Percentiles rank a stretch among this genome's conserved stretches.
These are phyloP conservation scores for Cherax destructor DNA, from an alignment of 1,140 invertebrate genomes.

Conservation along the genomic window DNA sequence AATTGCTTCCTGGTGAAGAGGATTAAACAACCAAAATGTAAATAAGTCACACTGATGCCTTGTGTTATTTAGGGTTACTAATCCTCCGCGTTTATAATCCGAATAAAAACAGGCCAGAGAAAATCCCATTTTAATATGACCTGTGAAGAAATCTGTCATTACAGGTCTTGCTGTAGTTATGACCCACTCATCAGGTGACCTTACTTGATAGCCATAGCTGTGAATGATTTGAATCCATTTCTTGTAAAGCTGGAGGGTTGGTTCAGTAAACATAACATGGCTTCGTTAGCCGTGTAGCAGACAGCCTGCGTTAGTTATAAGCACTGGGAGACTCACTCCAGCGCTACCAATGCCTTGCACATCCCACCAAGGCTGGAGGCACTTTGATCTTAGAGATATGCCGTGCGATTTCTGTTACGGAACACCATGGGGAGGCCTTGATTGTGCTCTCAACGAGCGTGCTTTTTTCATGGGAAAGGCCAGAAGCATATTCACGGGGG, in stretches of 20 bases:
- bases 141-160: not conserved
- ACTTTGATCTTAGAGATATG: not conserved
- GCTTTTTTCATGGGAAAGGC: not conserved
- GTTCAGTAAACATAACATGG: conserved; percentile 66
- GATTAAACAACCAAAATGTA: too few relatives aligned
- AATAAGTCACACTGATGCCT: too few relatives aligned
- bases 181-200: not conserved
- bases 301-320: conserved; percentile 67
- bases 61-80: too few relatives aligned
- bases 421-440: not conserved
- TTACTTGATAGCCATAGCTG: conserved; percentile 26
- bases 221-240: conserved; percentile 65
- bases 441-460: not conserved
- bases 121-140: too few relatives aligned
- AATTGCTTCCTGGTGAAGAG: too few relatives aligned
- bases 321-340: conserved; percentile 61
- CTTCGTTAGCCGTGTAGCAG: conserved; percentile 67
- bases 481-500: not conserved
- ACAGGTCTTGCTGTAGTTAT: not conserved
- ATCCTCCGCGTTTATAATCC: too few relatives aligned
- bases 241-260: conserved; percentile 63
- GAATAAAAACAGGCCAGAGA: too few relatives aligned
- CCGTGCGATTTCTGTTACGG: not conserved
- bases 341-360: conserved; percentile 39
- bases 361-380: not conserved